phyloP scores from a whole-genome alignment of 2,888 invertebrate species.

The Clitarchus hookeri region DNA sequence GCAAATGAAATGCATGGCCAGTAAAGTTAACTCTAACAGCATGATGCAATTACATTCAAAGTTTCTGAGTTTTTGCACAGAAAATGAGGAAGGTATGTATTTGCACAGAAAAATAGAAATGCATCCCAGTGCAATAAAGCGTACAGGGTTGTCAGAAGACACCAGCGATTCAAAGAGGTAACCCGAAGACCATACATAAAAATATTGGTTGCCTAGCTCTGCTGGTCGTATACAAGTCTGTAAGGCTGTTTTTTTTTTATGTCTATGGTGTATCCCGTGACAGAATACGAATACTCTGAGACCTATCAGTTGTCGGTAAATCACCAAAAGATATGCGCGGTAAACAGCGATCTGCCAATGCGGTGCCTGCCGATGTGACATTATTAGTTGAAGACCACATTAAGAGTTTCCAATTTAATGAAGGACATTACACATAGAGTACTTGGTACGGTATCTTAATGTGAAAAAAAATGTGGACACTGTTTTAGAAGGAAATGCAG shows the following conservation, averaged over 20 bases:
- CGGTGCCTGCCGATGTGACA: background rate
- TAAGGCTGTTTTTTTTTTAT: background rate
- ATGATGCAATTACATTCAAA: background rate
- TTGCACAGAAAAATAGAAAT: background rate
- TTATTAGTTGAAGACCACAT: background rate
- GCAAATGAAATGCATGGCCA: conserved; percentile 6
- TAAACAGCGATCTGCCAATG: background rate
- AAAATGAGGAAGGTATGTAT: background rate
- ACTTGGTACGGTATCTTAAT: background rate
- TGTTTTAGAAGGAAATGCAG: background rate
- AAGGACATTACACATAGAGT: conserved; percentile 15
- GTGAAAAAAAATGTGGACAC: background rate
- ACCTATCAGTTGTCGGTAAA: background rate
- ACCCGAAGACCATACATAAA: no score
- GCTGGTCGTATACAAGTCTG: no score
- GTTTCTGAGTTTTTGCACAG: background rate
- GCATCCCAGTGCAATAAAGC: background rate
- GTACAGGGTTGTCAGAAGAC: no score
- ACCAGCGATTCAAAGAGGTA: no score
- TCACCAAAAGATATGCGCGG: background rate
- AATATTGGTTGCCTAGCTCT: no score
- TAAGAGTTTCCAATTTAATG: conserved; percentile 17
- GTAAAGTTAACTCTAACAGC: background rate
- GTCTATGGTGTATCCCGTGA: background rate
- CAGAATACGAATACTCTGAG: background rate